Conservation (phyloP, 1,140 invertebrate genomes). For the Bombus fervidus region DNA sequence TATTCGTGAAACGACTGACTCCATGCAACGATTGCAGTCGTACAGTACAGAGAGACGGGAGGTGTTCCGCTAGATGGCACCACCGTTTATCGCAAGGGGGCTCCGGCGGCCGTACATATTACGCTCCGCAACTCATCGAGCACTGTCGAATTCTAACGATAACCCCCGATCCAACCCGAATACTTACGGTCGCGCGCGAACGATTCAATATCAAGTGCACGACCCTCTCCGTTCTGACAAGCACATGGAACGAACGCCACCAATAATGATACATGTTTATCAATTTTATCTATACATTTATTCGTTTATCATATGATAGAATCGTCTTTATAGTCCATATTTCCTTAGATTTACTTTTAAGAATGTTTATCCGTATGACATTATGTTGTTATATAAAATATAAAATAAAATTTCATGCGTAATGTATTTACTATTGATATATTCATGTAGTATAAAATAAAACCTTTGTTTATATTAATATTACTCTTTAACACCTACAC, state of each 20-base stretch:
- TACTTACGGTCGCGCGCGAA: slow-evolving; percentile 30
- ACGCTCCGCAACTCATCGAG: slow-evolving; percentile 51
- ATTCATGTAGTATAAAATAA: neutral
- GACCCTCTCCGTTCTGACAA: slow-evolving; percentile 55
- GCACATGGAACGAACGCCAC: slow-evolving; percentile 34
- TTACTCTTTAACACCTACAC: neutral
- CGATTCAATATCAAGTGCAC: slow-evolving; percentile 78
- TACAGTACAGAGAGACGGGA: slow-evolving; percentile 67
- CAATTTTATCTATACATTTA: slow-evolving; percentile 18
- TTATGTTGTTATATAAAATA: neutral
- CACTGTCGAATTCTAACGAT: slow-evolving; percentile 47
- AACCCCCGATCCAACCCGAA: slow-evolving; percentile 37
- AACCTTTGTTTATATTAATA: neutral
- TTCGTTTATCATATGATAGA: neutral
- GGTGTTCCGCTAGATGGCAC: slow-evolving; percentile 67
- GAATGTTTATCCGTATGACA: neutral
- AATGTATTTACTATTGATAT: neutral
- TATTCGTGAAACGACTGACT: slow-evolving; percentile 80
- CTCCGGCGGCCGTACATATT: slow-evolving; percentile 69
- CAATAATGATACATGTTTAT: slow-evolving; percentile 7
- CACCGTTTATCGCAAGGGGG: slow-evolving; percentile 59
- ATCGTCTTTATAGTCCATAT: neutral
- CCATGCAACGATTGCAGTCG: slow-evolving; percentile 76
- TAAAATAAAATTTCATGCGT: neutral
- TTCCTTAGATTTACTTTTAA: neutral